Conservation (phyloP, 2,888 invertebrate species). For the Ophion costatus region DNA sequence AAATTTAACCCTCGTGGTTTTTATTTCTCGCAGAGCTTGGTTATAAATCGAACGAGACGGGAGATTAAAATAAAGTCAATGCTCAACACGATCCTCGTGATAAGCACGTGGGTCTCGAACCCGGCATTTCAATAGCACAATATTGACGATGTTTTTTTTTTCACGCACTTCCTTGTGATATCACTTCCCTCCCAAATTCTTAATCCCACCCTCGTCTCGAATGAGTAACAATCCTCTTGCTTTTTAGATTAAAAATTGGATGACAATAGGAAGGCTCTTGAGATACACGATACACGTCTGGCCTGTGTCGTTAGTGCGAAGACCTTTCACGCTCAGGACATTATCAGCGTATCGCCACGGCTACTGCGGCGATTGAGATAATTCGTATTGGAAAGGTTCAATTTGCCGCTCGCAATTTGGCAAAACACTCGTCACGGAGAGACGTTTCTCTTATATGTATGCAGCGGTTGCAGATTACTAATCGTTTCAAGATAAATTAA, state of each 20-base stretch:
- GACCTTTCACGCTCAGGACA: not conserved
- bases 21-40: not conserved
- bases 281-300: constrained; percentile 35
- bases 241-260: constrained; percentile 13
- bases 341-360: constrained; percentile 11
- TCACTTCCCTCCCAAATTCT: not conserved
- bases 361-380: constrained; percentile 24
- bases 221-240: not conserved
- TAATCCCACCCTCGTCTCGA: not conserved
- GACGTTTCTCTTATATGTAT: constrained; percentile 1
- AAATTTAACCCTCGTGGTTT: not conserved
- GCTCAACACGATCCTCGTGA: constrained; percentile 2
- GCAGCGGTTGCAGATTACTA: constrained; percentile 24
- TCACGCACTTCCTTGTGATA: not conserved
- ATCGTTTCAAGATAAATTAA: constrained; percentile 45
- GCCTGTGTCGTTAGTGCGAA: not conserved
- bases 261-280: not conserved
- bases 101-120: constrained; percentile 47
- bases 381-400: constrained; percentile 47
- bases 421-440: constrained; percentile 16
- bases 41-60: not conserved
- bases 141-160: constrained; percentile 20
- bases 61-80: constrained; percentile 10
- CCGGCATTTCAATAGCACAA: constrained; percentile 21
- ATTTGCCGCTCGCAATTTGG: constrained; percentile 17